Evolutionary conservation across 2,797 vertebrate species (phyloP), one percentile per base, ranked within the genome.

Genomic region (Prunella strophiata): DNA sequence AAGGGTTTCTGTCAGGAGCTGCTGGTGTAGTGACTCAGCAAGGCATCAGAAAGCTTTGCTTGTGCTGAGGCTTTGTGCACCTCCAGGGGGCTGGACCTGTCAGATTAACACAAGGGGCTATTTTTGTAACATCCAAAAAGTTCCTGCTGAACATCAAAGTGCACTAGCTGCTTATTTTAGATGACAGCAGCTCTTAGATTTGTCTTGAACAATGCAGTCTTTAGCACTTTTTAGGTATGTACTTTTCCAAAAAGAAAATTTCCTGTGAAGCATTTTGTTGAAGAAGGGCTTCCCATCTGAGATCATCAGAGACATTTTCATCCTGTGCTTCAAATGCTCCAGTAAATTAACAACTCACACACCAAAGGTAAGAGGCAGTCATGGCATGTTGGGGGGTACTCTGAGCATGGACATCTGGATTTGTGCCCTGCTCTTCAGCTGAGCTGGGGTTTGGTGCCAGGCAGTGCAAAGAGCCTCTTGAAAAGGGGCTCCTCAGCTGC

Each of bases 21-120:
- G 87, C n/a, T 88, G 88, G 81, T 85, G 66, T 66, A 74, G 81
- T 92, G 95, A 96, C 91, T 94, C 94, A 94, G 94, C 67, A 91
- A 79, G 85, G 66, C 88, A 93, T 81, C 72, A 88, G 83, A 92
- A 86, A 59, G 66, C 47, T 59, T 57, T 94, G 91, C 68, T 22
- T 59, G 57, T 32, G 66, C 68, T 84, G 32, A 84, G 58, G 54
- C 82, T 97, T 84, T 95, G 45, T n/a, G 75, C 76, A 78, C 27
- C 65, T 79, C 80, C n/a, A 36, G 16, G n/a, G 85, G 59, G 77
- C 59, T 43, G 70, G 85, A 84, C 55, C 62, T 91, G 61, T 79
- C 82, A 68, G 61, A 79, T 79, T 88, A 93, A 86, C 58, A 73
- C 40, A 85, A 62, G 30, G 11, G 55, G 70, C 80, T 95, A 92